A percentile compares a stretch with the other conserved stretches of the same genome.
Conservation (phyloP, 2,113 vertebrate species). For the Onychostruthus taczanowskii region DNA sequence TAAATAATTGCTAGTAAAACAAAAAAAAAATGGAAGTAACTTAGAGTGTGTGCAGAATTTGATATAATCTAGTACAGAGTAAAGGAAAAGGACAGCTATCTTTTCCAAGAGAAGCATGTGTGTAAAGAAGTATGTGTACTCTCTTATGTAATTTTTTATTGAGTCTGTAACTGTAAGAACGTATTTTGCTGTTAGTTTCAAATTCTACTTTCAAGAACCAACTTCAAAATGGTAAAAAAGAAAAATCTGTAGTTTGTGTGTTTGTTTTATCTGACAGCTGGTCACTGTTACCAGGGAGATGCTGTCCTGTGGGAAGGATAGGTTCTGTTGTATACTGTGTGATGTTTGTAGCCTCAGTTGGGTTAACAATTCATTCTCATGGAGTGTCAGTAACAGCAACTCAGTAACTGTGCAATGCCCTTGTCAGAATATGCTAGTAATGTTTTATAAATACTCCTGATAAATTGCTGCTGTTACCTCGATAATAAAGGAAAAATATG, state of each 20-base stretch:
- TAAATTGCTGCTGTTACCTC: not conserved
- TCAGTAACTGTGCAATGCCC: not conserved
- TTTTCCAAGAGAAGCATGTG: not conserved
- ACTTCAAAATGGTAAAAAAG: not conserved
- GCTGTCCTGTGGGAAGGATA: accelerated
- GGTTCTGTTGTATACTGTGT: not conserved
- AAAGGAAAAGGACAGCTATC: not conserved
- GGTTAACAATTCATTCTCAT: not conserved
- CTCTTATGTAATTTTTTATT: not conserved
- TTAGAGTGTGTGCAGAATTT: not conserved
- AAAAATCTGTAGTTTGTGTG: not conserved
- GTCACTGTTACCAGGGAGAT: not conserved
- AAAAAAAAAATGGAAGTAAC: not conserved
- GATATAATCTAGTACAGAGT: not conserved
- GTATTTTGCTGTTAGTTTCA: not conserved
- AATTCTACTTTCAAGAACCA: not conserved
- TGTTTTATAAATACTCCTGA: not conserved
- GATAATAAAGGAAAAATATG: not conserved
- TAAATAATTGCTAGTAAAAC: not conserved
- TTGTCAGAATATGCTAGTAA: not conserved
- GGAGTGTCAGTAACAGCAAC: not conserved
- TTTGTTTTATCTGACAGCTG: not conserved
- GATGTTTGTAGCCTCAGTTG: not conserved
- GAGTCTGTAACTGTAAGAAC: not conserved
- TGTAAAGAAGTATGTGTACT: not conserved